Evolutionary conservation across 2,113 vertebrate species (phyloP).

Genomic region (Papio anubis): DNA sequence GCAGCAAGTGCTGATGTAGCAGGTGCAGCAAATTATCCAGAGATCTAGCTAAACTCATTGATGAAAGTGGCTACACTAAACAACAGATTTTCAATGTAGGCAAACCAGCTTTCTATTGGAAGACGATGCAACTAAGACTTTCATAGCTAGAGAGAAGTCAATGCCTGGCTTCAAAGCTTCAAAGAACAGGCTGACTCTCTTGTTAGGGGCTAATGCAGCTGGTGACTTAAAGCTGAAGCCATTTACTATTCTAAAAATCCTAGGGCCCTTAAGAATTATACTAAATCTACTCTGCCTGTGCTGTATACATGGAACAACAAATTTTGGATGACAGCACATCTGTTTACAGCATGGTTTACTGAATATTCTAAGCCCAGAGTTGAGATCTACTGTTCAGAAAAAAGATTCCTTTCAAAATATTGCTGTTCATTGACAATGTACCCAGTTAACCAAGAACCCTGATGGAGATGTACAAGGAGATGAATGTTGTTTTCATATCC

Average conservation of each 20-base stretch:
- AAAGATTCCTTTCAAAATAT: neutral
- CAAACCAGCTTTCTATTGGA: neutral
- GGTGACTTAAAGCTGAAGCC: neutral
- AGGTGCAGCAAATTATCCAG: neutral
- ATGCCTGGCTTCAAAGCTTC: neutral
- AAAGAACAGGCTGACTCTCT: neutral
- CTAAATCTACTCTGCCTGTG: neutral
- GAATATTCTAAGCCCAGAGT: neutral
- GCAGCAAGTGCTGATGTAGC: neutral
- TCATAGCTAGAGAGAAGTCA: neutral
- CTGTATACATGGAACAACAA: neutral
- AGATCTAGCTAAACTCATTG: neutral
- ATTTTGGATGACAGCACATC: neutral
- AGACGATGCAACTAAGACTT: neutral
- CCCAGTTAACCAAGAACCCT: neutral
- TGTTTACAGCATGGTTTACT: neutral
- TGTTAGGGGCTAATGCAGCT: neutral
- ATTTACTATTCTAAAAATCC: neutral
- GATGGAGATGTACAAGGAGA: neutral
- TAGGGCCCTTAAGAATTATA: neutral
- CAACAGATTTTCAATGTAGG: neutral
- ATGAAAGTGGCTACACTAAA: neutral
- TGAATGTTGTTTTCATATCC: neutral
- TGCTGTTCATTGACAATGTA: neutral
- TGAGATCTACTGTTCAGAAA: neutral